phyloP scores from a whole-genome alignment of 2,888 invertebrate species.

The Schrankia costaestrigalis region DNA sequence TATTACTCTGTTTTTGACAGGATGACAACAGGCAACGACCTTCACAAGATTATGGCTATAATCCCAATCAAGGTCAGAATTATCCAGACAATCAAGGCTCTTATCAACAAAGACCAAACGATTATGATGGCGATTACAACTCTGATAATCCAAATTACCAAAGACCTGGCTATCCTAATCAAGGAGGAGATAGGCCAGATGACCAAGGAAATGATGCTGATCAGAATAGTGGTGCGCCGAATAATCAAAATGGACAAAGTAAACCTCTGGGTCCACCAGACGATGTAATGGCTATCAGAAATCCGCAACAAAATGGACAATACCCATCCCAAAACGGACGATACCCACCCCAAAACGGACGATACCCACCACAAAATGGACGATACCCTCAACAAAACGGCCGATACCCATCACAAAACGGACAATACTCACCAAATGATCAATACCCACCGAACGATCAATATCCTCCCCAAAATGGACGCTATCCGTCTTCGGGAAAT shows the following conservation, averaged over 20 bases:
- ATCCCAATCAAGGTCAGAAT: slow-evolving; percentile 10
- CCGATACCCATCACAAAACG: too few species aligned
- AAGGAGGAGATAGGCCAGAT: slow-evolving; percentile 4
- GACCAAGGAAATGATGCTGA: slow-evolving; percentile 13
- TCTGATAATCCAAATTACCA: slow-evolving; percentile 13
- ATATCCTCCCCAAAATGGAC: too few species aligned
- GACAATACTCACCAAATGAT: too few species aligned
- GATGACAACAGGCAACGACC: slow-evolving; percentile 11
- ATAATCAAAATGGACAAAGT: slow-evolving; percentile 4
- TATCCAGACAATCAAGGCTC: slow-evolving; percentile 7
- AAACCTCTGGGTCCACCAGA: slow-evolving; percentile 3
- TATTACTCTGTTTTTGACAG: too few species aligned
- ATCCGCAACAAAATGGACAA: slow-evolving; percentile 2
- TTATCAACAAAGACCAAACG: slow-evolving; percentile 12
- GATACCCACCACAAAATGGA: slow-evolving; percentile 4
- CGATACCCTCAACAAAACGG: slow-evolving; percentile 13
- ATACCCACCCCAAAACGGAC: slow-evolving; percentile 3
- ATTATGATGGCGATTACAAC: not conserved
- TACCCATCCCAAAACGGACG: slow-evolving; percentile 3
- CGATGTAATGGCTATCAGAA: not conserved
- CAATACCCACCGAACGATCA: too few species aligned
- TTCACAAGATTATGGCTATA: slow-evolving; percentile 3
- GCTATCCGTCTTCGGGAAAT: too few species aligned
- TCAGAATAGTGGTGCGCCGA: slow-evolving; percentile 9
- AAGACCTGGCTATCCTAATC: slow-evolving; percentile 9